phyloP scores from a whole-genome alignment of 2,888 invertebrate species.

The Auanema freiburgensis region DNA sequence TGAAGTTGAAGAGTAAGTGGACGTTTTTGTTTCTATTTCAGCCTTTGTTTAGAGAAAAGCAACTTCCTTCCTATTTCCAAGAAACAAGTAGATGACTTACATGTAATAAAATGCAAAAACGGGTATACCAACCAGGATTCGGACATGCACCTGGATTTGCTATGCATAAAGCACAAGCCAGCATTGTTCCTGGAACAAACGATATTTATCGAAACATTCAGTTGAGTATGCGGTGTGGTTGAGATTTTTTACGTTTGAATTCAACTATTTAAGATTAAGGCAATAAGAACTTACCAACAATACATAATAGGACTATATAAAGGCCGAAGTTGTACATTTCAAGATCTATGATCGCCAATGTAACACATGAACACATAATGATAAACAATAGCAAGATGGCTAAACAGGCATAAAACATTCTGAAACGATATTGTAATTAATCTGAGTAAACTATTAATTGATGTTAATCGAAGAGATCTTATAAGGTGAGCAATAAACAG shows the following conservation, averaged over 20 bases:
- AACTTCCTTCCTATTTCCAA: too few species aligned
- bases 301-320: constrained; percentile 62
- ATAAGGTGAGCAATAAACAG: too few species aligned
- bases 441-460: too few species aligned
- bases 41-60: too few species aligned
- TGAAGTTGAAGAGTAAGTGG: too few species aligned
- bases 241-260: neutral
- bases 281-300: constrained; percentile 52
- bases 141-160: constrained; percentile 63
- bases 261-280: neutral
- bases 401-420: constrained; percentile 64
- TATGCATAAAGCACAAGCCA: constrained; percentile 63
- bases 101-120: constrained; percentile 59
- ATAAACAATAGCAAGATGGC: constrained; percentile 57
- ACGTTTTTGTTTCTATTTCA: too few species aligned
- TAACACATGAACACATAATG: constrained; percentile 58
- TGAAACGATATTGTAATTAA: too few species aligned
- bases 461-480: too few species aligned
- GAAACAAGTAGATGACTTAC: constrained; percentile 32
- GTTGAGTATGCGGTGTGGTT: neutral
- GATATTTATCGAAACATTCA: neutral
- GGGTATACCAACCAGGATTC: constrained; percentile 62
- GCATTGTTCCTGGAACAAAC: constrained; percentile 57
- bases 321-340: constrained; percentile 63
- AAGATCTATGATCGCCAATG: constrained; percentile 61